Conservation (phyloP, 2,113 vertebrate genomes). For the Cathartes aura region DNA sequence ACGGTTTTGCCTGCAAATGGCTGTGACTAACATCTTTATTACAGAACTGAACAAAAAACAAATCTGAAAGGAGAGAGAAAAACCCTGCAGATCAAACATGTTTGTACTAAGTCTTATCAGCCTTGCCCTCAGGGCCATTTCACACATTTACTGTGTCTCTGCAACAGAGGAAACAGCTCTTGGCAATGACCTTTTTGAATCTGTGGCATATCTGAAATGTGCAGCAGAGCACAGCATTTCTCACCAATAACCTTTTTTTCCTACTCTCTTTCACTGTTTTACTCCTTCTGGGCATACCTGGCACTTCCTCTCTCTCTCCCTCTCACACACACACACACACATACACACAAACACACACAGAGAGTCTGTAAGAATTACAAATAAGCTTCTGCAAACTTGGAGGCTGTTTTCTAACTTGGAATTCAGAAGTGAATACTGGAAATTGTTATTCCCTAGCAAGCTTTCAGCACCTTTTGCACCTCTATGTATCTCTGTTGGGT, state of each 20-base stretch:
- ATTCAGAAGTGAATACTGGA: background rate
- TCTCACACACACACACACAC: background rate
- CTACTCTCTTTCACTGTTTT: background rate
- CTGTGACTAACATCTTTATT: constrained; percentile 2
- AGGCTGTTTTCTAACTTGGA: background rate
- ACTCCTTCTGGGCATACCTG: background rate
- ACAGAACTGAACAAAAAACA: background rate
- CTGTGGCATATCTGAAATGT: background rate
- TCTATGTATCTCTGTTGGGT: background rate
- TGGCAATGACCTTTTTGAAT: constrained; percentile 19
- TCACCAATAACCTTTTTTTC: background rate
- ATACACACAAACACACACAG: background rate
- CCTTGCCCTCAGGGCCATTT: background rate
- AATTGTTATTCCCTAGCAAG: background rate
- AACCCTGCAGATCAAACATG: background rate
- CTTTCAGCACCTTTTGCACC: background rate
- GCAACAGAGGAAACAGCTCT: background rate
- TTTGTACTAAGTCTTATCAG: background rate
- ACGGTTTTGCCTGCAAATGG: background rate
- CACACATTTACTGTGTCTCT: background rate
- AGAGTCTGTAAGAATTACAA: background rate
- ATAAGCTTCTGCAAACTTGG: background rate
- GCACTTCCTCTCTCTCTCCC: background rate
- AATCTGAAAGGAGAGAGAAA: background rate
- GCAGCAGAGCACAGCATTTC: background rate